These are phyloP conservation scores for Enteromius anoplus DNA, from an alignment of 2,797 vertebrate species.

Conservation along the genomic window DNA sequence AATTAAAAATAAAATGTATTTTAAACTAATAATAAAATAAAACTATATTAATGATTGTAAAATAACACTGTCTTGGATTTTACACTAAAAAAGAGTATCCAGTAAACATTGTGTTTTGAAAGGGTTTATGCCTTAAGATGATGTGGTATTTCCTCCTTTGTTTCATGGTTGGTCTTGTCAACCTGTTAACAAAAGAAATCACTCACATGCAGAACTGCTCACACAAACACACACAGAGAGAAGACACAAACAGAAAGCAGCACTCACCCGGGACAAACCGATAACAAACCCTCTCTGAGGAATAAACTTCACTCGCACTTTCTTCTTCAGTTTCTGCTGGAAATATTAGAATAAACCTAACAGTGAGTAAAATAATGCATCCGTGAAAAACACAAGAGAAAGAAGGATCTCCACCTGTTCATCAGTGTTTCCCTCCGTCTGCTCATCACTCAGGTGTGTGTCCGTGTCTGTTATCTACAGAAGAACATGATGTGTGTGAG, in stretches of 20 bases:
- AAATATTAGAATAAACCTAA: background rate
- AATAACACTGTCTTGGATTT: background rate
- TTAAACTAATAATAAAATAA: background rate
- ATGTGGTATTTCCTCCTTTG: background rate
- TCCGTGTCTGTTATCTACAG: background rate
- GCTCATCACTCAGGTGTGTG: background rate
- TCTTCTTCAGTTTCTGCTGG: conserved; percentile 64
- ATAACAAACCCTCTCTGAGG: conserved; percentile 66
- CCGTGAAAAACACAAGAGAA: background rate
- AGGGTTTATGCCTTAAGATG: background rate
- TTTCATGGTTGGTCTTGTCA: background rate
- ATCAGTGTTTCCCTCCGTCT: background rate
- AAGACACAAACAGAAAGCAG: too few species aligned
- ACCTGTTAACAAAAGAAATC: background rate
- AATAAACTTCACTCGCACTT: conserved; percentile 65
- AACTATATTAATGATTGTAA: background rate
- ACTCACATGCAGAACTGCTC: background rate
- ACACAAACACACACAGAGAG: background rate
- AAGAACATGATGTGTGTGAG: background rate
- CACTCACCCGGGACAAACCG: conserved; percentile 58
- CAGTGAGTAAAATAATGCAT: background rate
- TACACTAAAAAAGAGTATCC: background rate
- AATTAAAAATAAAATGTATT: background rate
- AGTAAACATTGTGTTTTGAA: background rate
- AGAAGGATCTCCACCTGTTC: background rate